These are phyloP conservation scores for Phalacrocorax pelagicus DNA, from an alignment of 2,113 vertebrate species.

Conservation along the genomic window DNA sequence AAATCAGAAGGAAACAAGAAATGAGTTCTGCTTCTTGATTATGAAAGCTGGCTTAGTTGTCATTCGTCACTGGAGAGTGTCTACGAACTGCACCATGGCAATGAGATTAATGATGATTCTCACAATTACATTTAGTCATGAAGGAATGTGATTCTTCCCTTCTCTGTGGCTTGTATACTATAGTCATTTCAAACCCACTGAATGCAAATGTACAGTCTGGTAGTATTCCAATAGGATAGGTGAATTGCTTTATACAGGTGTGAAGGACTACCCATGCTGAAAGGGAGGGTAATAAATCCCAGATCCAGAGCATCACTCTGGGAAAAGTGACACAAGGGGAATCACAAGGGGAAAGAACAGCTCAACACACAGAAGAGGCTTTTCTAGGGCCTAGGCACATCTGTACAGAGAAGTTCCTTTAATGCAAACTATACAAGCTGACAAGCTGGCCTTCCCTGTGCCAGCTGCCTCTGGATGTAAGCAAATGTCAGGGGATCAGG, in stretches of 20 bases:
- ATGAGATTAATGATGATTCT: background rate
- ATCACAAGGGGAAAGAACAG: background rate
- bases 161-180: background rate
- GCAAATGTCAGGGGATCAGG: background rate
- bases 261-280: background rate
- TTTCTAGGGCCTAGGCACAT: background rate
- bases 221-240: background rate
- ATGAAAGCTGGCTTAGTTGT: background rate
- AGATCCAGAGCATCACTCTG: background rate
- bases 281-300: background rate
- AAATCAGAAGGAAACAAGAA: background rate
- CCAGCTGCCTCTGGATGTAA: background rate
- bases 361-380: background rate
- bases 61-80: background rate
- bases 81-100: background rate
- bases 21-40: background rate
- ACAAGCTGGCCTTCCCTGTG: background rate
- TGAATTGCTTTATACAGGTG: background rate
- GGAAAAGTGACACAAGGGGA: no score
- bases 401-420: background rate
- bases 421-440: background rate
- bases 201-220: background rate
- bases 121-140: background rate
- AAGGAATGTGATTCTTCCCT: background rate
- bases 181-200: background rate